Evolutionary conservation across 2,113 vertebrate species (phyloP).

Genomic region (Amphiprion ocellaris): DNA sequence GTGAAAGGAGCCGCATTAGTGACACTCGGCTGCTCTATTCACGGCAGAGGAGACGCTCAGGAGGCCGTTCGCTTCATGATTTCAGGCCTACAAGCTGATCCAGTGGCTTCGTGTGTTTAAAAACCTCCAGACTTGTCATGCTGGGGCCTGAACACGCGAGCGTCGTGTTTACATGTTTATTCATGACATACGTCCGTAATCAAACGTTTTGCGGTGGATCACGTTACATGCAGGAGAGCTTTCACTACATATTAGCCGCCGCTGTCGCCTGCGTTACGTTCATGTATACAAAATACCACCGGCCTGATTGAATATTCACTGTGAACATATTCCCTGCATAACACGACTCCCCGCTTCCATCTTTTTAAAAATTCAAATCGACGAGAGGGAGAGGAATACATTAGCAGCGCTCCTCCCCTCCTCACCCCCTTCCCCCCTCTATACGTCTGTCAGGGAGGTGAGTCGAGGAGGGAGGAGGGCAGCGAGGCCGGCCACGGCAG

Average conservation of each 20-base stretch:
- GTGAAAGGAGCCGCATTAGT: constrained; percentile 63
- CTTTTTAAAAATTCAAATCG: constrained; percentile 80
- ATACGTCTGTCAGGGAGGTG: constrained; percentile 73
- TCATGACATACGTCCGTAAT: constrained; percentile 51
- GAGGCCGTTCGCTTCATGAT: no score
- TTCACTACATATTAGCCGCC: constrained; percentile 72
- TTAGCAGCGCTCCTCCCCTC: constrained; percentile 54
- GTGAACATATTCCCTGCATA: constrained; percentile 82
- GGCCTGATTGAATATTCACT: constrained; percentile 80
- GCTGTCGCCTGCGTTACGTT: constrained; percentile 34
- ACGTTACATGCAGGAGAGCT: constrained; percentile 25
- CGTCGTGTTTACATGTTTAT: constrained; percentile 66
- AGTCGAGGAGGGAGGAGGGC: constrained; percentile 46
- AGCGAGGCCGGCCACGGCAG: constrained; percentile 57
- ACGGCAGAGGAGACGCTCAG: constrained; percentile 10
- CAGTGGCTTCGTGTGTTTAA: no score
- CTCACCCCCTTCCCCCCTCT: constrained; percentile 27
- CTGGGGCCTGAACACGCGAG: not conserved
- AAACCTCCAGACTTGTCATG: no score
- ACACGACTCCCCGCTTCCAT: constrained; percentile 61
- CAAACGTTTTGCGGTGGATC: constrained; percentile 47
- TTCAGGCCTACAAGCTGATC: no score
- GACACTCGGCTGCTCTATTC: constrained; percentile 52
- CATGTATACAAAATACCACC: constrained; percentile 62
- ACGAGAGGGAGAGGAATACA: constrained; percentile 77